Percentiles rank a stretch among this genome's conserved stretches.
phyloP scores from a whole-genome alignment of 2,113 vertebrate species.

The Poicephalus meyeri region DNA sequence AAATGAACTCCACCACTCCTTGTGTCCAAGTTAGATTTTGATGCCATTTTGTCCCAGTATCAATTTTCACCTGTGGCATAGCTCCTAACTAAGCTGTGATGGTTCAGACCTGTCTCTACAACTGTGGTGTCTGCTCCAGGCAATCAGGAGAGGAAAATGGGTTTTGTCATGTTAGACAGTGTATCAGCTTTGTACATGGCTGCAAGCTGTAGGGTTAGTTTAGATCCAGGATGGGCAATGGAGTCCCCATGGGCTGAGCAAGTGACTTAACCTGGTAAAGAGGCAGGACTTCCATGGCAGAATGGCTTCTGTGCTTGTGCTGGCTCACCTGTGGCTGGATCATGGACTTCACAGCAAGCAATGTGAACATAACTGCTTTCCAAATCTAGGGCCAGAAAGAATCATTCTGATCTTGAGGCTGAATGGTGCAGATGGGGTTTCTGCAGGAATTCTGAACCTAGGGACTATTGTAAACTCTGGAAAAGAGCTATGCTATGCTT shows the following conservation, averaged over 20 bases:
- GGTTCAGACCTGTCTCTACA: not conserved
- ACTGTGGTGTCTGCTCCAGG: not conserved
- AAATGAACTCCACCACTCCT: not conserved
- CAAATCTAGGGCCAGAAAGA: not conserved
- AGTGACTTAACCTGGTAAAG: not conserved
- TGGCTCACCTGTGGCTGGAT: not conserved
- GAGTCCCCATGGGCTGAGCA: not conserved
- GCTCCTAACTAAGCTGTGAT: not conserved
- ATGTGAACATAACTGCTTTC: not conserved
- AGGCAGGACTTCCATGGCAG: accelerated
- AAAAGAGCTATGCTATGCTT: not conserved
- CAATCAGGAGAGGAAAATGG: not conserved
- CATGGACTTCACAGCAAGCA: not conserved
- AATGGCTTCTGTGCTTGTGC: not conserved
- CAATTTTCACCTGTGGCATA: not conserved
- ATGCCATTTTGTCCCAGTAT: not conserved
- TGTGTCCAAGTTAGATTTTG: not conserved
- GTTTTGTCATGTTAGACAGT: not conserved
- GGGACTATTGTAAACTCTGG: not conserved
- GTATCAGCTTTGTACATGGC: not conserved
- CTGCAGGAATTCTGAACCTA: not conserved
- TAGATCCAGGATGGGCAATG: not conserved
- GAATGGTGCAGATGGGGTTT: not conserved
- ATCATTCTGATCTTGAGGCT: not conserved
- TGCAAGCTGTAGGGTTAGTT: not conserved